These are phyloP conservation scores for Armadillidium nasatum DNA, from an alignment of 1,140 invertebrate genomes.

Conservation along the genomic window DNA sequence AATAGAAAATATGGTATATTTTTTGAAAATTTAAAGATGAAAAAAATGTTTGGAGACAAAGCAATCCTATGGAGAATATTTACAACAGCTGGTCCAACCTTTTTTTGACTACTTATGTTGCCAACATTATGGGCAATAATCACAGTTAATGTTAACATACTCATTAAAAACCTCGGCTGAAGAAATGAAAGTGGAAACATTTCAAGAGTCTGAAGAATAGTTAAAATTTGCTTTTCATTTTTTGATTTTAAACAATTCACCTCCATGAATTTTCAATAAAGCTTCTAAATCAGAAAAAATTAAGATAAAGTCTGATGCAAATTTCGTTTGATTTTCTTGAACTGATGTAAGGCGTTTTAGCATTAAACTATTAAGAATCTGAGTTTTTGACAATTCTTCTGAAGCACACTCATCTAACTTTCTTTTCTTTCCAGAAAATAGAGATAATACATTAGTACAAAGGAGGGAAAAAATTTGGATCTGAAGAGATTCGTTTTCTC, in stretches of 20 bases:
- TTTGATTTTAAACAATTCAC: no score
- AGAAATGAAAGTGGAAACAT: not conserved
- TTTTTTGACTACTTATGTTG: not conserved
- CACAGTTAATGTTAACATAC: not conserved
- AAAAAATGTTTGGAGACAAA: not conserved
- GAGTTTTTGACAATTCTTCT: not conserved
- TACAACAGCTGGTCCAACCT: not conserved
- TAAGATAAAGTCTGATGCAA: no score
- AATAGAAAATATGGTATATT: not conserved
- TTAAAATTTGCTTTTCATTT: not conserved
- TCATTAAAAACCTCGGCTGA: not conserved
- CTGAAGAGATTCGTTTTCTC: not conserved
- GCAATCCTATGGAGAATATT: not conserved
- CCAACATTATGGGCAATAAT: not conserved
- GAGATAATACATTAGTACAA: not conserved
- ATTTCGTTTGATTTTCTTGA: no score
- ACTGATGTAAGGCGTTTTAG: no score
- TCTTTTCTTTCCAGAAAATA: not conserved
- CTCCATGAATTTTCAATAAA: no score
- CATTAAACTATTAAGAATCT: no score
- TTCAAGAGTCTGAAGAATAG: not conserved
- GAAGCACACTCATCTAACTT: not conserved
- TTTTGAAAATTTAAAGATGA: not conserved
- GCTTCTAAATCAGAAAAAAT: no score
- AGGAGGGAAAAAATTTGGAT: not conserved